Percentiles rank a stretch among this genome's conserved stretches.
phyloP scores from a whole-genome alignment of 2,888 invertebrate species.

The Alloplasta piceator region DNA sequence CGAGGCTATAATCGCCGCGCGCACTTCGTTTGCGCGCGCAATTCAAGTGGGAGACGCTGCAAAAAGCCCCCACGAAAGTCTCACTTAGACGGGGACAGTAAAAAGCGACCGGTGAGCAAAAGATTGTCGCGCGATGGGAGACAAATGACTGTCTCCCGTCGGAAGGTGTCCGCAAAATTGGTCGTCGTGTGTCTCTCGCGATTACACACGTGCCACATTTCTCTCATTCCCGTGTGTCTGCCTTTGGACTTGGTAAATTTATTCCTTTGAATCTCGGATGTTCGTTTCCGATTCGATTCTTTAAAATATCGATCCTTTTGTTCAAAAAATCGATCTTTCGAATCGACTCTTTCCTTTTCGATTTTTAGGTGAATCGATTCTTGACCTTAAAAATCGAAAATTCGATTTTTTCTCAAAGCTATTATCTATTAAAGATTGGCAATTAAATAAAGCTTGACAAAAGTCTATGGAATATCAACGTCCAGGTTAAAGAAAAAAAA shows the following conservation, averaged over 20 bases:
- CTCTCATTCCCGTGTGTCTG: background rate
- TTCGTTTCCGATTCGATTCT: too few species aligned
- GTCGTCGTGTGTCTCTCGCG: slow-evolving; percentile 68
- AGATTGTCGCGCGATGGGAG: slow-evolving; percentile 70
- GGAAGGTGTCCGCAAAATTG: slow-evolving; percentile 76
- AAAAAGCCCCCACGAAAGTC: slow-evolving; percentile 22
- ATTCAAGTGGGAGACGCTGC: slow-evolving; percentile 44
- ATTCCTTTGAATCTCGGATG: background rate
- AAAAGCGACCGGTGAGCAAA: slow-evolving; percentile 3
- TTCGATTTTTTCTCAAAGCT: too few species aligned
- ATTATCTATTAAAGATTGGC: too few species aligned
- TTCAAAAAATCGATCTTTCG: too few species aligned
- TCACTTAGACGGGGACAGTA: too few species aligned
- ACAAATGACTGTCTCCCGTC: slow-evolving; percentile 80
- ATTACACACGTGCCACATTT: slow-evolving; percentile 39
- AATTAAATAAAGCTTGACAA: too few species aligned
- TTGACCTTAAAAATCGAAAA: too few species aligned
- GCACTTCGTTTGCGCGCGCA: slow-evolving; percentile 14
- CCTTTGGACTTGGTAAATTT: slow-evolving; percentile 5
- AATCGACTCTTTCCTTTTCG: too few species aligned
- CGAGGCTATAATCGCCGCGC: slow-evolving; percentile 26
- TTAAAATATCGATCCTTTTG: too few species aligned
- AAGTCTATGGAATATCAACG: too few species aligned
- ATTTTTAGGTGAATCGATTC: too few species aligned
- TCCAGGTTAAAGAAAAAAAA: too few species aligned